Evolutionary conservation across 2,888 invertebrate species (phyloP).

Genomic region (Julus scanicus): DNA sequence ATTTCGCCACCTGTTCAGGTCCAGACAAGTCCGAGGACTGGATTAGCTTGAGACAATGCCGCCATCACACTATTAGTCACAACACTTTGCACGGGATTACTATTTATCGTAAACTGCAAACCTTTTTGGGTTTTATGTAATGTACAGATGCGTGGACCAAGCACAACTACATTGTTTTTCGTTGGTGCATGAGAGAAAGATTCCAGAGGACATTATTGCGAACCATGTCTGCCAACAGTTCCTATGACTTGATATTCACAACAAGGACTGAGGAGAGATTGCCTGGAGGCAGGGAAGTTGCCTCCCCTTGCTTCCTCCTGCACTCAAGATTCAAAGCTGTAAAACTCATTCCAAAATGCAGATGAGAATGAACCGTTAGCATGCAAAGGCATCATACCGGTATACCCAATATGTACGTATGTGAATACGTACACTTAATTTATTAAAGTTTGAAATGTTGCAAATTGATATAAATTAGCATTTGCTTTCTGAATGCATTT

Average conservation of each 20-base stretch:
- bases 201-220: not conserved
- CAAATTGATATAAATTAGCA: not conserved
- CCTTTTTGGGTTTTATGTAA: not conserved
- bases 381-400: not conserved
- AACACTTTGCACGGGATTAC: not conserved
- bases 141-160: not conserved
- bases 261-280: not conserved
- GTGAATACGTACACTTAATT: not conserved
- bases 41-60: not conserved
- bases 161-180: not conserved
- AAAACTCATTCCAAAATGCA: not conserved
- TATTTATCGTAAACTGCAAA: not conserved
- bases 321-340: not conserved
- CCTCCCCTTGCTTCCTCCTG: not conserved
- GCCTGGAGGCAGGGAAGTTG: not conserved
- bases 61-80: not conserved
- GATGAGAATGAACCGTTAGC: not conserved
- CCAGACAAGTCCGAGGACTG: not conserved
- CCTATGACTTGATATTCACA: not conserved
- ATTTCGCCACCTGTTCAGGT: not conserved
- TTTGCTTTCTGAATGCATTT: too few species aligned
- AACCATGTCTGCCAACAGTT: not conserved
- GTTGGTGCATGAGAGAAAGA: not conserved
- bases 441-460: not conserved
- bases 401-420: slow-evolving; percentile 11